Evolutionary conservation across 1,140 invertebrate genomes (phyloP), one percentile per base, ranked within the genome.

Genomic region (Watersipora subatra): DNA sequence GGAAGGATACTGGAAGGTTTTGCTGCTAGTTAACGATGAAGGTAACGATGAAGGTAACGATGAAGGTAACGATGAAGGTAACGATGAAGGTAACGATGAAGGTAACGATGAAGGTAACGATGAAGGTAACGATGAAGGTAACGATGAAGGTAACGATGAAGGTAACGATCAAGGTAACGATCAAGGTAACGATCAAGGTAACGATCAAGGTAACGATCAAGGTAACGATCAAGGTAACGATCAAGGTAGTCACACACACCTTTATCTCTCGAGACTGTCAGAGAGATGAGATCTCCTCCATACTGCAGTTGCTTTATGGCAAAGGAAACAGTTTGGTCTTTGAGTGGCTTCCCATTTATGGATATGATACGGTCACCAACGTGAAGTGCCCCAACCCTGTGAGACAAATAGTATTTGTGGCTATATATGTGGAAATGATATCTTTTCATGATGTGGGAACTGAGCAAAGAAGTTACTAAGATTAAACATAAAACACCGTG

Each of bases 1-100:
- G n/a, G n/a, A n/a, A n/a, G n/a, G n/a, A 24, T 27, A 24, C 25
- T 28, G 28, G 19, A 55, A 59, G 0, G 63, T 22, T 61, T 30
- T 56, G 0, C 30, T 22, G 46, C 30, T 17, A 2, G 63, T 22
- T 56, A 55, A 56, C 64, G 65, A 56, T 56, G 65, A 57, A 57
- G 62, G 28, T 64, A 56, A 56, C 57, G 65, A 56, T 57, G 62
- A 64, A 64, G 61, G 57, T 63, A 46, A 55, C 57, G 61, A 26
- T 66, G 61, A 55, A 56, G 65, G 57, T 55, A 55, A 64, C 27
- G 65, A 64, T 55, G 65, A 46, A 56, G 30, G 57, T 64, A 55
- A 56, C 57, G 61, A 57, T 64, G 62, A 64, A 64, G 61, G 28
- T 56, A 57, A 25, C 64, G 66, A 26, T 64, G 63, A 0, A 64